These are phyloP conservation scores for Gallinago media DNA, from an alignment of 2,113 vertebrate species.

Conservation along the genomic window DNA sequence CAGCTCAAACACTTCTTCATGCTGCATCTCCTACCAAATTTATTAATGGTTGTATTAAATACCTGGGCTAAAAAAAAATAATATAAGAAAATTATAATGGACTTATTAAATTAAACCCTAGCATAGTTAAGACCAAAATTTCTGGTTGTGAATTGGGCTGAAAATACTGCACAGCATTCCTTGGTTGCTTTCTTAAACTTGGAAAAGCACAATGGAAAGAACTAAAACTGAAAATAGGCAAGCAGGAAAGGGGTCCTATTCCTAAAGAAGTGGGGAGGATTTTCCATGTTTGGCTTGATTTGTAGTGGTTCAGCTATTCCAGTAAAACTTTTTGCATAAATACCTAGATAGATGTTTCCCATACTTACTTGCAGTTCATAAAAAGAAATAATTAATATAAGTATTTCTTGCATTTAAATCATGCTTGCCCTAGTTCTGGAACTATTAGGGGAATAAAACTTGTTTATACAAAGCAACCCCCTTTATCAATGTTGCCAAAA, in stretches of 20 bases:
- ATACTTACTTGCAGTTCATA: slow-evolving; percentile 6
- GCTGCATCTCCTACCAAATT: background rate
- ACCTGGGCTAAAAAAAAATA: background rate
- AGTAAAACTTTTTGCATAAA: background rate
- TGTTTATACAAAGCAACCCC: slow-evolving; percentile 22
- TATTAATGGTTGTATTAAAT: background rate
- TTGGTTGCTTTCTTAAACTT: background rate
- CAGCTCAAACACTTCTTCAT: background rate
- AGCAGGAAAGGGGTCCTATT: background rate
- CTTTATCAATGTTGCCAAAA: slow-evolving; percentile 41
- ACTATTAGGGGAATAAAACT: slow-evolving; percentile 63
- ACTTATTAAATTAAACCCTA: background rate
- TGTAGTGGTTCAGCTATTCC: background rate
- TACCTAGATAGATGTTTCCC: slow-evolving; percentile 13
- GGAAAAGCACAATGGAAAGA: background rate
- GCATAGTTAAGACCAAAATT: background rate
- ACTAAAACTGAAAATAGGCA: background rate
- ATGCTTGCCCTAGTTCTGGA: slow-evolving; percentile 58
- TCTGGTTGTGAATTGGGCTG: background rate
- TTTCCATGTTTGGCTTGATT: background rate
- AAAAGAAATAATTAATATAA: slow-evolving; percentile 54
- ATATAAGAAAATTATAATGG: background rate
- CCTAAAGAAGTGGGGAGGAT: background rate
- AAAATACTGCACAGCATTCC: background rate
- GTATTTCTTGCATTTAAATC: slow-evolving; percentile 61